Conservation (phyloP, 2,113 vertebrate species). For the Arizona elegans region DNA sequence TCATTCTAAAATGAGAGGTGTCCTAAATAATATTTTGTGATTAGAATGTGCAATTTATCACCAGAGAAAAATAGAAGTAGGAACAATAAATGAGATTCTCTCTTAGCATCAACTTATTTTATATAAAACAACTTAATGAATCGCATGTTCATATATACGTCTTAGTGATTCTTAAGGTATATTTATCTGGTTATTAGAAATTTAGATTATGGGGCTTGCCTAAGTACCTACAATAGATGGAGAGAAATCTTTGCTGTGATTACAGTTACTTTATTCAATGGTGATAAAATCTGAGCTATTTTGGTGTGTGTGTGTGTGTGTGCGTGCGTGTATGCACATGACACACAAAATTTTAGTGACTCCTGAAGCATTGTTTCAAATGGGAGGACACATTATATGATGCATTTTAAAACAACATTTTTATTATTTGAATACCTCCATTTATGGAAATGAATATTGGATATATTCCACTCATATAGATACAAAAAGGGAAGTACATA, state of each 20-base stretch:
- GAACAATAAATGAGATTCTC: not conserved
- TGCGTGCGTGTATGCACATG: not conserved
- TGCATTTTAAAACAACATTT: constrained; percentile 35
- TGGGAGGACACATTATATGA: constrained; percentile 36
- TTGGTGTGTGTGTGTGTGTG: not conserved
- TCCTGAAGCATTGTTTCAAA: constrained; percentile 35
- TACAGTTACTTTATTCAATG: constrained; percentile 47
- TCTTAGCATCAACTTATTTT: not conserved
- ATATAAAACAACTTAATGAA: constrained; percentile 17
- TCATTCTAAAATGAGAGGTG: constrained; percentile 12
- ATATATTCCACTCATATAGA: not conserved
- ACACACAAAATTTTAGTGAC: constrained; percentile 9
- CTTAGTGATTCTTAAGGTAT: not conserved
- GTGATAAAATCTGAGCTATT: constrained; percentile 47
- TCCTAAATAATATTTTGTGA: not conserved
- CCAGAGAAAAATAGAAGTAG: constrained; percentile 11
- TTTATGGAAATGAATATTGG: constrained; percentile 35
- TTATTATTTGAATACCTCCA: constrained; percentile 41
- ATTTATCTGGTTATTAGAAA: constrained; percentile 41
- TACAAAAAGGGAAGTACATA: constrained; percentile 21
- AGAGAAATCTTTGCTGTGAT: constrained; percentile 44
- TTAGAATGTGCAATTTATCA: constrained; percentile 6
- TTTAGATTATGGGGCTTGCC: constrained; percentile 40
- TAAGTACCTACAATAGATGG: constrained; percentile 35
- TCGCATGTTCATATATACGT: constrained; percentile 12